These are phyloP conservation scores for Trachelipus rathkii DNA, from an alignment of 1,140 invertebrate genomes.

Conservation along the genomic window DNA sequence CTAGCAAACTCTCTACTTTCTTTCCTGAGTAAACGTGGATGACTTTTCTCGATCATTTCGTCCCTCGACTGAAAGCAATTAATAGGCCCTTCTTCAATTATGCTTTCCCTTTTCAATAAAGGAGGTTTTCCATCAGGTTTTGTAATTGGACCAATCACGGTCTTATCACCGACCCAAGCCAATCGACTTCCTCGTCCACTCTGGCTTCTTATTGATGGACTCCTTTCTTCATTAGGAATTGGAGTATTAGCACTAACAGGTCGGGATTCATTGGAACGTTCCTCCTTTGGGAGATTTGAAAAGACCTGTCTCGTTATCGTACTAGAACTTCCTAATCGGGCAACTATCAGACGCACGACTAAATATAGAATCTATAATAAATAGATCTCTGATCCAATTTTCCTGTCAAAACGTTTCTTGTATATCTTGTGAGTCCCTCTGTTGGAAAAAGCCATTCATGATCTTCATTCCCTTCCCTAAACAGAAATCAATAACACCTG, in stretches of 20 bases:
- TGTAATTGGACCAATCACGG: background rate
- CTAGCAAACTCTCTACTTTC: background rate
- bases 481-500: too few species aligned
- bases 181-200: constrained; percentile 39
- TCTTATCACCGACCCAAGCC: constrained; percentile 31
- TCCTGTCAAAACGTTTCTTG: too few species aligned
- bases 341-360: background rate
- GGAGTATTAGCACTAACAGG: constrained; percentile 2
- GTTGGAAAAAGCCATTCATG: too few species aligned
- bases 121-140: constrained; percentile 5
- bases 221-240: constrained; percentile 8
- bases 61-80: background rate
- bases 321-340: background rate
- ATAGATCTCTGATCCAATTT: too few species aligned
- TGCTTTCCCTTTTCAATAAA: background rate
- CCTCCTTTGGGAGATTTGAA: constrained; percentile 31
- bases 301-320: constrained; percentile 27
- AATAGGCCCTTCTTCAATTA: background rate
- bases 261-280: constrained; percentile 20
- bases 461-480: too few species aligned
- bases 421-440: too few species aligned
- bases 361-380: too few species aligned
- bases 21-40: background rate
- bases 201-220: constrained; percentile 21
- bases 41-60: background rate